Evolutionary conservation across 2,113 vertebrate genomes (phyloP), one percentile per base, ranked within the genome.

Genomic region (Holacanthus passer): DNA sequence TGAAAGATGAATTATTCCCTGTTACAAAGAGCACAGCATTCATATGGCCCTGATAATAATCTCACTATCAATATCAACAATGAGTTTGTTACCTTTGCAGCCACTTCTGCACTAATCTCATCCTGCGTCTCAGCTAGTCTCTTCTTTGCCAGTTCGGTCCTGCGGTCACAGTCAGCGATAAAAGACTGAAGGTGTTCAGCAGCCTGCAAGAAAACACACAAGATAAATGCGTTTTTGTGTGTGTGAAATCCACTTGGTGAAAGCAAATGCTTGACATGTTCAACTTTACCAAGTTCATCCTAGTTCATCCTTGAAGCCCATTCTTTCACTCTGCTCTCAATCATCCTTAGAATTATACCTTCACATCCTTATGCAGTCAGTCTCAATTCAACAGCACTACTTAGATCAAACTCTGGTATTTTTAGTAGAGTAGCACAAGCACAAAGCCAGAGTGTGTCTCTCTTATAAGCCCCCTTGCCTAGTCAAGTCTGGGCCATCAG

Each of bases 31-130:
- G 17, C 6, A 27, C 13, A 12, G 11, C 32, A n/a, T 31, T 52
- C 19, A 58, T 14, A 3, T n/a, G n/a, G n/a, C 35, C 35, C 52
- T 27, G 11, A 39, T 32, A 16, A 12, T 22, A 39, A 31, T 45
- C 19, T 29, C 4, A 63, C 0, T n/a, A 56, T 13, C 27, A 64
- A 24, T 50, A 3, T 66, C 5, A n/a, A 22, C 3, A 7, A 24
- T 66, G 17, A 22, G 7, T 50, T 60, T 7, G 3, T 88, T 73
- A 99, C 98, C 95, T 99, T 99, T 50, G 98, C 98, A 74, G 98
- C 97, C 43, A 99, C 98, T 95, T 99, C 98, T 70, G 98, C 98
- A 35, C 98, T 99, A 90, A 99, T 99, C 93, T 99, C 98, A 88
- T 99, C 97, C 87, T 99, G 98, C 10, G 98, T 99, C 94, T 99